Evolutionary conservation across 1,140 invertebrate species (phyloP).

Genomic region (Helicoverpa armigera): DNA sequence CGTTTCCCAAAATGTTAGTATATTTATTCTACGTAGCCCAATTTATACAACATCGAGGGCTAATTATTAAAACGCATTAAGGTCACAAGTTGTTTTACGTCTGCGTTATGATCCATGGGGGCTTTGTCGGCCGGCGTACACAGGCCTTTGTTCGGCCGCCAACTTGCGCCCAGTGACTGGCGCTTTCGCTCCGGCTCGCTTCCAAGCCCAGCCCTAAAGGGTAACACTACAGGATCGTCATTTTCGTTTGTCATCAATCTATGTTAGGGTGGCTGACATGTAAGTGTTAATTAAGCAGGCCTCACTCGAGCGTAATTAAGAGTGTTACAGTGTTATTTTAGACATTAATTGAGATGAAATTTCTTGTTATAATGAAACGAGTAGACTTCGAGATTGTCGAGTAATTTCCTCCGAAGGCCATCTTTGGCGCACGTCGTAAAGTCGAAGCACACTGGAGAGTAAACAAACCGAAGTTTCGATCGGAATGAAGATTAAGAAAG

Average conservation of each 20-base stretch:
- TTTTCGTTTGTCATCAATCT: conserved; percentile 86
- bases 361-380: conserved; percentile 80
- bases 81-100: conserved; percentile 69
- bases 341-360: conserved; percentile 85
- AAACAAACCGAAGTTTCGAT: conserved; percentile 79
- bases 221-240: conserved; percentile 76
- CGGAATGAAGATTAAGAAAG: conserved; percentile 76
- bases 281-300: conserved; percentile 85
- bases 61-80: conserved; percentile 84
- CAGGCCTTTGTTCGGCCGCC: conserved; percentile 72
- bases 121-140: conserved; percentile 68
- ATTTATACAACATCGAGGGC: conserved; percentile 52
- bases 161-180: conserved; percentile 77
- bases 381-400: conserved; percentile 63
- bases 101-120: conserved; percentile 69
- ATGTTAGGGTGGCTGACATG: conserved; percentile 84
- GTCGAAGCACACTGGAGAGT: conserved; percentile 68
- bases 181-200: conserved; percentile 68
- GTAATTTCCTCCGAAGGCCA: conserved; percentile 75
- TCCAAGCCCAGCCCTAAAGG: conserved; percentile 71
- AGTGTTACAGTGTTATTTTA: conserved; percentile 85
- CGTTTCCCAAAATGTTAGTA: neutral
- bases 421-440: conserved; percentile 67
- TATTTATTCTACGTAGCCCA: neutral
- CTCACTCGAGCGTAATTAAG: conserved; percentile 85